Evolutionary conservation across 2,797 vertebrate genomes (phyloP).

Genomic region (Masticophis lateralis): DNA sequence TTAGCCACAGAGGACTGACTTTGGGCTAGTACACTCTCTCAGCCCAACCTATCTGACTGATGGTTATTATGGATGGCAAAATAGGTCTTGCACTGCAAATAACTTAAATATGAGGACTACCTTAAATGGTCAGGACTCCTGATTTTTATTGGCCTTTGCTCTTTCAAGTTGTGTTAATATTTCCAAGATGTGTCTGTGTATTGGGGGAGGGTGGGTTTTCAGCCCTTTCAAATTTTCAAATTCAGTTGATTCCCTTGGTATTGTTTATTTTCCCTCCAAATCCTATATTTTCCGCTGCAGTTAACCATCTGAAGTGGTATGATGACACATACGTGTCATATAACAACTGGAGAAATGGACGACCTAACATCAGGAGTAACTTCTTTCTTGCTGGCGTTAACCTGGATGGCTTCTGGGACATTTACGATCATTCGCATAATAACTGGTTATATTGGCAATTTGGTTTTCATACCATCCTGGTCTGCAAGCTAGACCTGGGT

Average conservation of each 20-base stretch:
- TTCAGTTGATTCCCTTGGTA: neutral
- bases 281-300: slow-evolving; percentile 60
- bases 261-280: neutral
- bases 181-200: neutral
- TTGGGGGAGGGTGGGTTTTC: neutral
- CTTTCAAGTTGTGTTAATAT: neutral
- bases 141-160: neutral
- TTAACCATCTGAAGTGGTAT: slow-evolving; percentile 81
- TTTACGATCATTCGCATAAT: slow-evolving; percentile 58
- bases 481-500: slow-evolving; percentile 93
- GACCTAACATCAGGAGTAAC: slow-evolving; percentile 71
- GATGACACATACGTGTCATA: slow-evolving; percentile 86
- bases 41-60: too few species aligned
- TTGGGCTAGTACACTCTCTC: too few species aligned
- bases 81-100: too few species aligned
- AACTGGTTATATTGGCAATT: slow-evolving; percentile 69
- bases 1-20: too few species aligned
- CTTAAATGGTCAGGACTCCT: neutral
- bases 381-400: slow-evolving; percentile 84
- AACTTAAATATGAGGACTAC: neutral
- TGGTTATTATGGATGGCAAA: too few species aligned
- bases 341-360: slow-evolving; percentile 86
- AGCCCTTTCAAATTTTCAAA: neutral
- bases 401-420: slow-evolving; percentile 81
- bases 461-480: slow-evolving; percentile 80